Evolutionary conservation across 2,797 vertebrate species (phyloP), one percentile per base, ranked within the genome.

Genomic region (Agapornis canus): DNA sequence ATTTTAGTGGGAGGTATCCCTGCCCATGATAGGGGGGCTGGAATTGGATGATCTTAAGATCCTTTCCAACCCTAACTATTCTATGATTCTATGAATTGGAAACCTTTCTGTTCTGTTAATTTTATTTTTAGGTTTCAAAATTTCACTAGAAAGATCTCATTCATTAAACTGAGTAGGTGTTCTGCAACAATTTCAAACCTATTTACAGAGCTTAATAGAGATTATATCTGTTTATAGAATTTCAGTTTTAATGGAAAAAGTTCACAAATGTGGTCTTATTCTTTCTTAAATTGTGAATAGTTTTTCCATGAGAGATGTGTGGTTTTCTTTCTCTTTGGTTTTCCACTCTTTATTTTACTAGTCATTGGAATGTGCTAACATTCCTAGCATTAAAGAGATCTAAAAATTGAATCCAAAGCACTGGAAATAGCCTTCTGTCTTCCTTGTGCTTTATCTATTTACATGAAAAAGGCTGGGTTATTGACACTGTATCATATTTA

Each of bases 401-500:
- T 93, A 45, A 90, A 93, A 94, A 91, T 32, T 59, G 21, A 88
- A 82, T 86, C 59, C 72, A 39, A 94, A 78, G 35, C 43, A 29
- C 63, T 95, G 79, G 87, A 95, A 92, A 56, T 76, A 29, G 79
- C 87, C 79, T 88, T 88, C 92, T 83, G 16, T 94, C 79, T 94
- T 90, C 51, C 89, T 63, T 81, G 59, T 70, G 64, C 69, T 89
- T 75, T 92, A 49, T 94, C 73, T 94, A 94, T 97, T 97, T 97
- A 86, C 94, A 95, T 97, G 95, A 90, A 92, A 97, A 97, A 94
- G 95, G 35, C 92, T 91, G 89, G 54, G 47, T 96, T 97, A 97
- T 96, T 97, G 97, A 97, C 95, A 97, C 92, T 85, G 76, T 97
- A 92, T 97, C 92, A 93, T 97, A 97, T 97, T 96, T 97, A 95